Evolutionary conservation across 2,797 vertebrate species (phyloP).

Genomic region (Carapus acus): DNA sequence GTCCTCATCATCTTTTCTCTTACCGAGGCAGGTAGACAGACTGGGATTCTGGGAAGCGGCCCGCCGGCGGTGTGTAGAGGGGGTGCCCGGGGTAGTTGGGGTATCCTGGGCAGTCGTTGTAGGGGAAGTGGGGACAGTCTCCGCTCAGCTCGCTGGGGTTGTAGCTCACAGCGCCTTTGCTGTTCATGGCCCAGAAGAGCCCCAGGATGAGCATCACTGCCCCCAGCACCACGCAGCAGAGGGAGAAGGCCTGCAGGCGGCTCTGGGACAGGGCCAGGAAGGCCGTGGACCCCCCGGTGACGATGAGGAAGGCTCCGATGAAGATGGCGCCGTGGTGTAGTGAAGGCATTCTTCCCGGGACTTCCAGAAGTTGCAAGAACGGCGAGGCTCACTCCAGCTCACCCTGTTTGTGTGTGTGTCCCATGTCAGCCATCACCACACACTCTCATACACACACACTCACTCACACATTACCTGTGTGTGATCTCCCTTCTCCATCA

Average conservation of each 20-base stretch:
- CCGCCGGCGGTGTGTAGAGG: slow-evolving; percentile 66
- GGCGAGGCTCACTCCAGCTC: slow-evolving; percentile 25
- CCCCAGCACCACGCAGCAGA: slow-evolving; percentile 77
- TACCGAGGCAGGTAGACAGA: slow-evolving; percentile 74
- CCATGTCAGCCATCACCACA: slow-evolving; percentile 39
- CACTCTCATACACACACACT: slow-evolving; percentile 2
- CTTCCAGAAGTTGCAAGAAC: background rate
- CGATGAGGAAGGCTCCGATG: slow-evolving; percentile 76
- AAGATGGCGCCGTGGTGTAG: slow-evolving; percentile 77
- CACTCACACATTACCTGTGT: slow-evolving; percentile 17
- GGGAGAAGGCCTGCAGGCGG: slow-evolving; percentile 74
- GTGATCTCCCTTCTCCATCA: slow-evolving; percentile 26
- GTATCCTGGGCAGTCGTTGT: slow-evolving; percentile 63
- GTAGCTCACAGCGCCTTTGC: slow-evolving; percentile 65
- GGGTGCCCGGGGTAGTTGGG: slow-evolving; percentile 63
- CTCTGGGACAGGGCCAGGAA: slow-evolving; percentile 71
- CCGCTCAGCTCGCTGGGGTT: slow-evolving; percentile 60
- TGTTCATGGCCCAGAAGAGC: slow-evolving; percentile 79
- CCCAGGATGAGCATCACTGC: slow-evolving; percentile 78
- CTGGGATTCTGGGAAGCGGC: slow-evolving; percentile 74
- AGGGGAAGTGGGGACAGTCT: slow-evolving; percentile 64
- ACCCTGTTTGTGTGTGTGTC: slow-evolving; percentile 24
- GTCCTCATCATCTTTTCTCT: no score
- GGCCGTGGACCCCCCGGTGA: slow-evolving; percentile 76
- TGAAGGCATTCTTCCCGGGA: slow-evolving; percentile 70